phyloP scores from a whole-genome alignment of 1,140 invertebrate genomes.

The Pseudobourletiella spinata region DNA sequence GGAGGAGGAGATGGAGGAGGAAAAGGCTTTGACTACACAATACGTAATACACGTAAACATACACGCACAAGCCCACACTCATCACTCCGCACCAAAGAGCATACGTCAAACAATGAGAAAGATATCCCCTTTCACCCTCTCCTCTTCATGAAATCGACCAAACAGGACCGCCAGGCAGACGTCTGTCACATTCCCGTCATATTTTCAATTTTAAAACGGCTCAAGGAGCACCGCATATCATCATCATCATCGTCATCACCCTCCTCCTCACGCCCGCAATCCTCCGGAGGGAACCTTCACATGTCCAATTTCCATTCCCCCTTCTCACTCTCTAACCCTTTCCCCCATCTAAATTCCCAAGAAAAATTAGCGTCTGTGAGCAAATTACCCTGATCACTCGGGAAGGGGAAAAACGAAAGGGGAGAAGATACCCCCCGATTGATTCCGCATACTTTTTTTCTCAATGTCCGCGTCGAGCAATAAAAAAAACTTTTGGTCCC shows the following conservation, averaged over 20 bases:
- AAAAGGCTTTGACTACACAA: too few species aligned
- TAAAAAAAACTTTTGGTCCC: too few species aligned
- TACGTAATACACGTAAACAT: too few species aligned
- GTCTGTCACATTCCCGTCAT: conserved; percentile 19
- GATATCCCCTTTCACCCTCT: not conserved
- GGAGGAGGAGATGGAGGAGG: too few species aligned
- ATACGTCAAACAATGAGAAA: not conserved
- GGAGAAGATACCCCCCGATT: too few species aligned
- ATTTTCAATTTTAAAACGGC: conserved; percentile 10
- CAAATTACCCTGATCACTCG: too few species aligned
- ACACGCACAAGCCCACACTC: not conserved
- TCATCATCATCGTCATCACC: not conserved
- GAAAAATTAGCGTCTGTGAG: too few species aligned
- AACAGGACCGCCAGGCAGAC: not conserved
- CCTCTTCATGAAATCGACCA: not conserved
- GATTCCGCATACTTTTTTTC: too few species aligned
- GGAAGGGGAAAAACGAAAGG: too few species aligned
- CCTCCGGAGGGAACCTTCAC: too few species aligned
- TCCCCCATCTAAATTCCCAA: too few species aligned
- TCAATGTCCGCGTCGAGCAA: too few species aligned
- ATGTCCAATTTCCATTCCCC: not conserved
- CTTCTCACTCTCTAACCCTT: not conserved
- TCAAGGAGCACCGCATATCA: not conserved
- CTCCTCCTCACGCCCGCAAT: not conserved
- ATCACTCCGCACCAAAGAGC: not conserved